Conservation (phyloP, 2,888 invertebrate genomes). For the Odontocolon sp. region DNA sequence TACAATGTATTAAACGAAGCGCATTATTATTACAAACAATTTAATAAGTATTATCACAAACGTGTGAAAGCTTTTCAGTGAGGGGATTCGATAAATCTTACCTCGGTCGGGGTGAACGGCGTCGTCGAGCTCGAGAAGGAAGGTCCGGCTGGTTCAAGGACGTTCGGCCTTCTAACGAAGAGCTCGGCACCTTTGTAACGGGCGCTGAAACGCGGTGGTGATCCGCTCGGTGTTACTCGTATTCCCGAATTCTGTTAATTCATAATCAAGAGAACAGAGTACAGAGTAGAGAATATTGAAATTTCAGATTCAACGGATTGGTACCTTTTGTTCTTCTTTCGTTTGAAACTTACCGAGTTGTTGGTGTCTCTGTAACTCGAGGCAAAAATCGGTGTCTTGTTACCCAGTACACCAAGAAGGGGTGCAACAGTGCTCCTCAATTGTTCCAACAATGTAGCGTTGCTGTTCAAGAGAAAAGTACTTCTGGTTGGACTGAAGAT, state of each 20-base stretch:
- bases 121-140: conserved; percentile 71
- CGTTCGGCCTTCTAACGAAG: conserved; percentile 73
- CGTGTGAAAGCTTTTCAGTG: neutral
- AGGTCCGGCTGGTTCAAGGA: conserved; percentile 72
- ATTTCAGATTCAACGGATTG: neutral
- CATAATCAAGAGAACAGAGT: neutral
- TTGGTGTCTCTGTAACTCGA: conserved; percentile 72
- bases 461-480: conserved; percentile 69
- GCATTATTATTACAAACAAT: neutral
- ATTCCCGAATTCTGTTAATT: conserved; percentile 72
- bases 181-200: conserved; percentile 79
- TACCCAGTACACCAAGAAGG: conserved; percentile 73
- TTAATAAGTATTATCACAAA: conserved; percentile 17
- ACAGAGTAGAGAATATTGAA: neutral
- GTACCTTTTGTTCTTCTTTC: neutral
- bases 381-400: conserved; percentile 74
- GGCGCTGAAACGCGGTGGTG: conserved; percentile 77
- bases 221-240: conserved; percentile 76
- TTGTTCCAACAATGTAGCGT: conserved; percentile 74
- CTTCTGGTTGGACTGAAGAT: conserved; percentile 77
- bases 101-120: conserved; percentile 72
- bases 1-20: conserved; percentile 18
- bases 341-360: conserved; percentile 71
- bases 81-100: conserved; percentile 63
- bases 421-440: conserved; percentile 79